Evolutionary conservation across 2,888 invertebrate species (phyloP).

Genomic region (Rhogogaster chlorosoma): DNA sequence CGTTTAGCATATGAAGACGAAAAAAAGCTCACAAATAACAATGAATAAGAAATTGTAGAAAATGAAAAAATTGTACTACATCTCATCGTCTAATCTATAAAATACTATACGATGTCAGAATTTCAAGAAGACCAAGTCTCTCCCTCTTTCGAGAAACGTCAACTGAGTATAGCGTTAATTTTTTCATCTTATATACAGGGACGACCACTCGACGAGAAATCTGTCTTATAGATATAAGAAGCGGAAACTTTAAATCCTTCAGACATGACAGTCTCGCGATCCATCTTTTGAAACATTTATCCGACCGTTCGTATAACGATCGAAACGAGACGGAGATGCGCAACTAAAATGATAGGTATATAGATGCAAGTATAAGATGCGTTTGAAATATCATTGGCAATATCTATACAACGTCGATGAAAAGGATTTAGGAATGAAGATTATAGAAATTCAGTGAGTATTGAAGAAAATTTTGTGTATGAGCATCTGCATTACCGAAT

Average conservation of each 20-base stretch:
- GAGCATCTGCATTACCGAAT: not conserved
- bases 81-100: not conserved
- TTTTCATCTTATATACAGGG: not conserved
- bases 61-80: not conserved
- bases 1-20: not conserved
- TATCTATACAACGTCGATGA: not conserved
- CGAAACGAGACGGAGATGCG: not conserved
- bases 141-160: not conserved
- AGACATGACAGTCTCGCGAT: not conserved
- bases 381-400: not conserved
- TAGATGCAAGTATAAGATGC: not conserved
- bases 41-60: not conserved
- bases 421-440: not conserved
- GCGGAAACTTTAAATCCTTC: conserved; percentile 1
- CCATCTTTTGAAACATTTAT: not conserved
- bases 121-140: not conserved
- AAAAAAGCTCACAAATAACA: not conserved
- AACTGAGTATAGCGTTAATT: not conserved
- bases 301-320: not conserved
- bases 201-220: not conserved
- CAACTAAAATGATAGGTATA: not conserved
- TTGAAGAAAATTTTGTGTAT: not conserved
- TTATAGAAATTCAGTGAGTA: not conserved
- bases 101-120: not conserved
- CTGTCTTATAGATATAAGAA: not conserved